phyloP scores from a whole-genome alignment of 2,113 vertebrate species.

The Setophaga petechia region DNA sequence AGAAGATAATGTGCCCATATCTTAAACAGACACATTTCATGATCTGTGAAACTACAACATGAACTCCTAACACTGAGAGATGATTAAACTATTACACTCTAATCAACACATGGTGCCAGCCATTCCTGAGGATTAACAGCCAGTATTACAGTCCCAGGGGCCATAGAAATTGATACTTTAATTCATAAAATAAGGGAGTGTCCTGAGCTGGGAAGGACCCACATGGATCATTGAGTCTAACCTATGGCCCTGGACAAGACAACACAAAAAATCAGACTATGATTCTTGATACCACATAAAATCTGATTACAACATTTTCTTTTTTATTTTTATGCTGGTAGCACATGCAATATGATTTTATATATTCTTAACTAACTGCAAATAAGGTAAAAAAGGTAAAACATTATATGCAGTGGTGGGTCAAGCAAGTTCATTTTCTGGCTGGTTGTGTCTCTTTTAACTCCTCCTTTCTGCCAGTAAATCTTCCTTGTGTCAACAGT shows the following conservation, averaged over 20 bases:
- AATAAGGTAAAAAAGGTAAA: not conserved
- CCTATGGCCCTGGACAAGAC: not conserved
- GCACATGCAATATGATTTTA: not conserved
- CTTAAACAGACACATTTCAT: conserved; percentile 65
- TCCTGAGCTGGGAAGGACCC: not conserved
- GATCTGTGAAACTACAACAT: conserved; percentile 57
- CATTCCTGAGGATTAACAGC: conserved; percentile 16
- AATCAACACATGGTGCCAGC: conserved; percentile 18
- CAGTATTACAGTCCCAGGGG: not conserved
- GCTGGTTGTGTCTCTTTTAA: not conserved
- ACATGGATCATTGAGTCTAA: not conserved
- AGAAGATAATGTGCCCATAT: conserved; percentile 22
- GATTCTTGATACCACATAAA: not conserved
- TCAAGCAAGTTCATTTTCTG: not conserved
- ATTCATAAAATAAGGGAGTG: not conserved
- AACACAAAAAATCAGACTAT: not conserved
- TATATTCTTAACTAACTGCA: not conserved
- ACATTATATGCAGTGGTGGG: not conserved
- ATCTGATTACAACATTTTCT: not conserved
- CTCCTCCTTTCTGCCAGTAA: not conserved
- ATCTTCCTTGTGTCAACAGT: not conserved
- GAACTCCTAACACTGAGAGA: conserved; percentile 28
- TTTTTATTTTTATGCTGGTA: not conserved
- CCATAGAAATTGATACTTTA: not conserved
- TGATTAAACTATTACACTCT: conserved; percentile 58